A percentile compares a stretch with the other conserved stretches of the same genome.
Evolutionary conservation across 1,140 invertebrate species (phyloP).

Genomic region (Eriocheir sinensis): DNA sequence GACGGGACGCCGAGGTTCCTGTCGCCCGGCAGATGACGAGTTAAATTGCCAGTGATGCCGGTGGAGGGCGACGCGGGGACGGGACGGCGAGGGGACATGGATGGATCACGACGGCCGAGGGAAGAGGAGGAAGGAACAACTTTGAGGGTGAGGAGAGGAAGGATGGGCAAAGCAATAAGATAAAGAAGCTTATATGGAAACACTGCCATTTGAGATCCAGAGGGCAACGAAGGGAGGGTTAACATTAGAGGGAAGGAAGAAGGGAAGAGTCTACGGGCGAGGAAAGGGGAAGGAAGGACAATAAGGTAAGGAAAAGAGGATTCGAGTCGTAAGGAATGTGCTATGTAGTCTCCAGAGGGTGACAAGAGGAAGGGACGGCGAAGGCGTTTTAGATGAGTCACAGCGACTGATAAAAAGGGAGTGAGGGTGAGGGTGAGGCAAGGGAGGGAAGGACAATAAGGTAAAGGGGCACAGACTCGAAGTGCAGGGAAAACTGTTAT

Average conservation of each 20-base stretch:
- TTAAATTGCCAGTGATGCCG: conserved; percentile 55
- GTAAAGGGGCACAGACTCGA: no score
- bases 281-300: neutral
- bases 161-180: neutral
- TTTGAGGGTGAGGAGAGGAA: neutral
- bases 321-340: neutral
- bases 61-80: neutral
- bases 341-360: neutral
- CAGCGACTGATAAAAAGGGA: neutral
- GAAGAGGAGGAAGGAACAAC: neutral
- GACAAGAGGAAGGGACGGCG: neutral
- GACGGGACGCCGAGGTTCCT: neutral
- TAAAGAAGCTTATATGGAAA: neutral
- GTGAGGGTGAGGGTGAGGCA: neutral
- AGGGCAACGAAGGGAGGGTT: neutral
- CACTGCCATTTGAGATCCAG: neutral
- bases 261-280: no score
- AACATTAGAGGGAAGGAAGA: neutral
- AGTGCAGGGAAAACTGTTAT: no score
- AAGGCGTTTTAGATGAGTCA: neutral
- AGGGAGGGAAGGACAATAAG: neutral
- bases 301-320: neutral
- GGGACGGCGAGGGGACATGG: neutral
- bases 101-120: neutral
- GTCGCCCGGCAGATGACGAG: neutral